Conservation (phyloP, 2,888 invertebrate genomes). For the Caenorhabditis japonica region DNA sequence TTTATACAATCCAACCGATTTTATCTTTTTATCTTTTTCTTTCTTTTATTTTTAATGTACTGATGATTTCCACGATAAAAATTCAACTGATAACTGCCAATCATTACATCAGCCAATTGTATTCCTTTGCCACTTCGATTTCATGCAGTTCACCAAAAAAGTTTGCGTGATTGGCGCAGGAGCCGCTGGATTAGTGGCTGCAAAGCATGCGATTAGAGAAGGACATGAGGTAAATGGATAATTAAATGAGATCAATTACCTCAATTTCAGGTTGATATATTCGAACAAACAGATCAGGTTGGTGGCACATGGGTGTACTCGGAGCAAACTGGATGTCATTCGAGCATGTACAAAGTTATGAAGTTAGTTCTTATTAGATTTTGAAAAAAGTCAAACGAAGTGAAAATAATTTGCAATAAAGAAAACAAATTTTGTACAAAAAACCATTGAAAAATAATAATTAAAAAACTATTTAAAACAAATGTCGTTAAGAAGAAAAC, state of each 20-base stretch:
- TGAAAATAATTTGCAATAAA: too few relatives aligned
- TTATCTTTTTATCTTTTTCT: too few relatives aligned
- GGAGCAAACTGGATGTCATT: slow-evolving; percentile 80
- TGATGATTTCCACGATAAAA: not conserved
- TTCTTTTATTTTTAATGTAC: too few relatives aligned
- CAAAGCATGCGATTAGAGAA: slow-evolving; percentile 52
- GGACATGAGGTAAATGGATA: slow-evolving; percentile 33
- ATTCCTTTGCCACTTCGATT: too few relatives aligned
- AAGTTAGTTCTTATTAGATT: slow-evolving; percentile 81
- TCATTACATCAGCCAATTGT: not conserved
- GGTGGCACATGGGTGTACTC: slow-evolving; percentile 89
- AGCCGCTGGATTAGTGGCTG: slow-evolving; percentile 83
- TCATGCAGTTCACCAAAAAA: slow-evolving; percentile 55
- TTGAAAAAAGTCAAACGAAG: too few relatives aligned
- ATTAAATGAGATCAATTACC: slow-evolving; percentile 1
- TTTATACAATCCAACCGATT: too few relatives aligned
- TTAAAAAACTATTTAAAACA: too few relatives aligned
- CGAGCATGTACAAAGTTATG: slow-evolving; percentile 91
- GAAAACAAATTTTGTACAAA: too few relatives aligned
- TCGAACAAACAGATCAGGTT: slow-evolving; percentile 85
- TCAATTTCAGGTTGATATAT: slow-evolving; percentile 79
- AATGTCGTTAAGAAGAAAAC: too few relatives aligned
- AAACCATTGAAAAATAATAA: too few relatives aligned
- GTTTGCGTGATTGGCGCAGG: slow-evolving; percentile 90
- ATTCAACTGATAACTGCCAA: not conserved